These are phyloP conservation scores for Oryzias woworae DNA, from an alignment of 2,113 vertebrate genomes.

Conservation along the genomic window DNA sequence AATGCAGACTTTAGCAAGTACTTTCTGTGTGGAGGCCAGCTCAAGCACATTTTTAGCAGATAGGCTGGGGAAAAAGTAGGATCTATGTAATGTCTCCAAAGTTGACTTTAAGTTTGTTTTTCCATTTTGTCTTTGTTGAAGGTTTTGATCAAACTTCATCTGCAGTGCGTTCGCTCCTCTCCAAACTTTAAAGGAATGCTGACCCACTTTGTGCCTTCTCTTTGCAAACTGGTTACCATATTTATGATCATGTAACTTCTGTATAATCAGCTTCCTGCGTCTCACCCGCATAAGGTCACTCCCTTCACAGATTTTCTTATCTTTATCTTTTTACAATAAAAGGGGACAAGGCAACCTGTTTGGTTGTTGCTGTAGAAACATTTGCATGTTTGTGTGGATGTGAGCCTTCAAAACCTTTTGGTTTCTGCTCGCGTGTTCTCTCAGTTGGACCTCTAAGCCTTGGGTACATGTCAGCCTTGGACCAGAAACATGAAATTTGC, in stretches of 20 bases:
- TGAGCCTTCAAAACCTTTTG: slow-evolving; percentile 45
- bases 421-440: slow-evolving; percentile 12
- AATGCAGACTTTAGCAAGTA: too few relatives aligned
- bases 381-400: slow-evolving; percentile 11
- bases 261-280: slow-evolving; percentile 60
- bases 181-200: slow-evolving; percentile 57
- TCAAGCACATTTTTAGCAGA: too few relatives aligned
- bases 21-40: too few relatives aligned
- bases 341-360: slow-evolving; percentile 58
- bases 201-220: slow-evolving; percentile 60
- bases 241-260: slow-evolving; percentile 59
- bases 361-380: slow-evolving; percentile 30
- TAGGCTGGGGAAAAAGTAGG: too few relatives aligned
- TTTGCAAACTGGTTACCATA: slow-evolving; percentile 64
- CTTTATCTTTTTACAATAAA: slow-evolving; percentile 57
- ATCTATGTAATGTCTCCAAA: too few relatives aligned
- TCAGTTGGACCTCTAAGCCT: slow-evolving; percentile 60
- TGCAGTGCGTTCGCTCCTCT: slow-evolving; percentile 19
- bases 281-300: slow-evolving; percentile 60
- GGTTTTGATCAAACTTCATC: slow-evolving; percentile 19
- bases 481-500: slow-evolving; percentile 77
- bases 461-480: slow-evolving; percentile 68
- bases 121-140: slow-evolving; percentile 12
- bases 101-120: not conserved
- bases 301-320: slow-evolving; percentile 43